Conservation (phyloP, 1,140 invertebrate genomes). For the Drosophila sturtevanti region DNA sequence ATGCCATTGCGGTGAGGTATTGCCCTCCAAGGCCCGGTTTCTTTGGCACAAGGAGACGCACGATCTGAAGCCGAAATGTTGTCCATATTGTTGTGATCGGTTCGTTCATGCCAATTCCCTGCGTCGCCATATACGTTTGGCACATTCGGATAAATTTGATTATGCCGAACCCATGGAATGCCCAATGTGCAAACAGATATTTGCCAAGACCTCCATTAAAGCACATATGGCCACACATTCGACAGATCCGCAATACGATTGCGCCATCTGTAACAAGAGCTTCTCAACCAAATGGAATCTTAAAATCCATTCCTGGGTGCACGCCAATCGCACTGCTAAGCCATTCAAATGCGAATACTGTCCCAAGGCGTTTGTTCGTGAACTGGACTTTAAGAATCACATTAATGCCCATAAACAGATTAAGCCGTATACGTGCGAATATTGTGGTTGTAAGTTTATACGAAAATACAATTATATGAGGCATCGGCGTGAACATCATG, state of each 20-base stretch:
- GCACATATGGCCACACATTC: slow-evolving; percentile 89
- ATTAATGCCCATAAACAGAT: slow-evolving; percentile 92
- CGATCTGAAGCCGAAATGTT: slow-evolving; percentile 91
- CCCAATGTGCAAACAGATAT: slow-evolving; percentile 91
- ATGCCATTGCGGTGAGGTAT: slow-evolving; percentile 91
- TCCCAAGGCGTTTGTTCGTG: slow-evolving; percentile 91
- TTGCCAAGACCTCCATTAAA: slow-evolving; percentile 90
- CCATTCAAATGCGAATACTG: slow-evolving; percentile 93
- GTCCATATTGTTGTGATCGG: slow-evolving; percentile 91
- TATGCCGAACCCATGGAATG: slow-evolving; percentile 90
- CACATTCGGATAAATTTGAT: slow-evolving; percentile 90
- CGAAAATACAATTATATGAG: slow-evolving; percentile 95
- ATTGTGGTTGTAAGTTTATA: slow-evolving; percentile 96
- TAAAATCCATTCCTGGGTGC: slow-evolving; percentile 94
- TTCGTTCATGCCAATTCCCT: slow-evolving; percentile 92
- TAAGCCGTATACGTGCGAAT: slow-evolving; percentile 94
- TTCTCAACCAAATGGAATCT: slow-evolving; percentile 95
- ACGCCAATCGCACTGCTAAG: slow-evolving; percentile 90
- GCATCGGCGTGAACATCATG: slow-evolving; percentile 95
- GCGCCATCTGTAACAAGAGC: slow-evolving; percentile 91
- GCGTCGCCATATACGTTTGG: slow-evolving; percentile 91
- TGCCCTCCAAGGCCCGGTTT: slow-evolving; percentile 91
- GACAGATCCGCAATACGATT: slow-evolving; percentile 89
- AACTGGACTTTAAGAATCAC: slow-evolving; percentile 91
- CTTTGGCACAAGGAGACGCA: slow-evolving; percentile 94